Evolutionary conservation across 2,797 vertebrate genomes (phyloP), one percentile per base, ranked within the genome.

Genomic region (Liasis olivaceus): DNA sequence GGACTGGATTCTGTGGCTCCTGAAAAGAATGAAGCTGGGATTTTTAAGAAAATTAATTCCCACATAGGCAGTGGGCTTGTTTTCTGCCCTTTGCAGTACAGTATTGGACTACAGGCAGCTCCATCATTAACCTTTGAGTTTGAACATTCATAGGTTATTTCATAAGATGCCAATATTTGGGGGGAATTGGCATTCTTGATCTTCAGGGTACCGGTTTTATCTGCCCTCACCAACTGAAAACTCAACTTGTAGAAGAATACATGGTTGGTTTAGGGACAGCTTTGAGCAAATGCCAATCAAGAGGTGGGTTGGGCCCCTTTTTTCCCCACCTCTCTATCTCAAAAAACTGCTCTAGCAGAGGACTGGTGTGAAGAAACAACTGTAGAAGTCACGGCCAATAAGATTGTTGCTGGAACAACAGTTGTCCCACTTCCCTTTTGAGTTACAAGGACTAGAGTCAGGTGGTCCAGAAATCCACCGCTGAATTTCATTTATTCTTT

Each of bases 191-290:
- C 88, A 8, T 60, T 94, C 5, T 2, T 85, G 62, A 20, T 88
- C 92, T 95, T 96, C 66, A 95, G 36, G 90, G 24, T 1, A 90
- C 62, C 0, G 93, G 84, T 17, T 90, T 60, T 26, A 94, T 93
- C 96, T 92, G 94, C 91, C 62, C 94, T 90, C 87, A 51, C 86
- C 92, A 93, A 86, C 92, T 94, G 77, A 95, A 95, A 95, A 91
- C 15, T 22, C 89, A 90, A 36, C 92, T 93, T 95, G 94, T 90
- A 93, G 96, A 93, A 95, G 66, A 95, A 93, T 91, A 94, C 89
- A 93, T 92, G 95, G 96, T 94, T 81, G 72, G 72, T 81, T 47
- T 93, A 93, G 95, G 95, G 95, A 94, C 91, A 94, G 94, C 94
- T 91, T 90, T 95, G 95, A 93, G 93, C 94, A 94, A 88, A 95